Evolutionary conservation across 2,797 vertebrate species (phyloP).

Genomic region (Lithobates sylvaticus): DNA sequence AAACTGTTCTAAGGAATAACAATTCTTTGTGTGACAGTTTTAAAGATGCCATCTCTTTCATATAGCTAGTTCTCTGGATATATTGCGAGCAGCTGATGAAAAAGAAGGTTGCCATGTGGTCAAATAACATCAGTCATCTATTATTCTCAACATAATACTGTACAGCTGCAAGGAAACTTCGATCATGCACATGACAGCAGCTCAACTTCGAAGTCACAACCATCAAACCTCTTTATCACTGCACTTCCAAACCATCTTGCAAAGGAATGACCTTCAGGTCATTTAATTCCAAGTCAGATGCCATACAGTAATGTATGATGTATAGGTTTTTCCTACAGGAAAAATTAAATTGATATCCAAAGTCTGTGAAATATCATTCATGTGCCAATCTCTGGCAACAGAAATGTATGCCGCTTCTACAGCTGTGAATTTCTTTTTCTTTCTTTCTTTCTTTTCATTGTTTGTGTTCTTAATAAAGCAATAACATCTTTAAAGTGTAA

Average conservation of each 20-base stretch:
- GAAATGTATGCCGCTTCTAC: background rate
- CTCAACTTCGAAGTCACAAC: constrained; percentile 28
- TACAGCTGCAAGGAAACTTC: constrained; percentile 27
- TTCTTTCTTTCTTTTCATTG: too few relatives aligned
- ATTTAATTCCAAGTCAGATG: constrained; percentile 45
- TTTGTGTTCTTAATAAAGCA: too few relatives aligned
- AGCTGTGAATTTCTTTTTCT: background rate
- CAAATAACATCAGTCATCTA: constrained; percentile 47
- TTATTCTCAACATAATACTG: constrained; percentile 42
- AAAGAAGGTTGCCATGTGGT: constrained; percentile 46
- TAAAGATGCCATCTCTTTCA: constrained; percentile 27
- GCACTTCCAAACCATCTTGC: constrained; percentile 45
- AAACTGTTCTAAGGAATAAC: background rate
- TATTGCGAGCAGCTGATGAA: constrained; percentile 45
- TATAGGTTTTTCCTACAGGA: constrained; percentile 23
- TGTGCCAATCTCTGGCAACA: background rate
- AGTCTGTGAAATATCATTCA: constrained; percentile 10
- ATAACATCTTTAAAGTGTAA: too few relatives aligned
- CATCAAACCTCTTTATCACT: constrained; percentile 56
- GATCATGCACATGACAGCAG: constrained; percentile 52
- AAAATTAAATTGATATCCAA: constrained; percentile 10
- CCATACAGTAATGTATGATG: constrained; percentile 18
- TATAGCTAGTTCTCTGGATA: constrained; percentile 17
- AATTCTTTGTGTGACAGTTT: constrained; percentile 31
- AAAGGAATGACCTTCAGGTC: constrained; percentile 48